Evolutionary conservation across 2,888 invertebrate genomes (phyloP), one percentile per base, ranked within the genome.

Genomic region (Acronicta aceris): DNA sequence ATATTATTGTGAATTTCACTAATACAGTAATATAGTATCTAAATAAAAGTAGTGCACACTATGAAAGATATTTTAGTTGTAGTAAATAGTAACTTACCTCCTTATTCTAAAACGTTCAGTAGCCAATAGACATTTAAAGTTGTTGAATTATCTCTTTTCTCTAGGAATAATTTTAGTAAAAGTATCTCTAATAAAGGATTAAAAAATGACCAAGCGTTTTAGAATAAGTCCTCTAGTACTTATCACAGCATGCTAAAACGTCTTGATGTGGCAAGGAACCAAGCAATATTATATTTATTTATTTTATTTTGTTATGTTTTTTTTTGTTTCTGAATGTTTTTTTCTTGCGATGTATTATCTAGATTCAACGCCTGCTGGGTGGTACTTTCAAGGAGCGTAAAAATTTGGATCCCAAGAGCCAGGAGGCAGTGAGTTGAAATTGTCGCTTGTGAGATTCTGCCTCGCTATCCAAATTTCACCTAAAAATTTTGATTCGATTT

Each of bases 311-410:
- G 5, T 30, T 30, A 30, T 47, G 16, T 82, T 78, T 85, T 85
- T 81, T 84, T 79, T 76, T 71, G 76, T 82, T 85, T 83, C 79
- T 79, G 84, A 78, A 82, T 81, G 79, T 80, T 85, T 81, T 85
- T 85, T 83, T 74, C 54, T 65, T 89, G 82, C 83, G 72, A 81
- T 83, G 74, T 81, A 65, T n/a, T 87, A 89, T 88, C 78, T 95
- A 96, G 97, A 96, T 97, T 89, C 96, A 96, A 86, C 96, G 95
- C 83, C 95, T 97, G 89, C 96, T 97, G 91, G 97, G 96, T 79
- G 97, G 97, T 83, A 95, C 96, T 45, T 87, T 96, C 83, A 96
- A 95, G 92, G 92, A 95, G 80, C 94, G 95, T 74, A 96, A 96
- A 88, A 95, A 96, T 88, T 95, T 96, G 93, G 97, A 97, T 88